Evolutionary conservation across 2,888 invertebrate species (phyloP).

Genomic region (Neria commutata): DNA sequence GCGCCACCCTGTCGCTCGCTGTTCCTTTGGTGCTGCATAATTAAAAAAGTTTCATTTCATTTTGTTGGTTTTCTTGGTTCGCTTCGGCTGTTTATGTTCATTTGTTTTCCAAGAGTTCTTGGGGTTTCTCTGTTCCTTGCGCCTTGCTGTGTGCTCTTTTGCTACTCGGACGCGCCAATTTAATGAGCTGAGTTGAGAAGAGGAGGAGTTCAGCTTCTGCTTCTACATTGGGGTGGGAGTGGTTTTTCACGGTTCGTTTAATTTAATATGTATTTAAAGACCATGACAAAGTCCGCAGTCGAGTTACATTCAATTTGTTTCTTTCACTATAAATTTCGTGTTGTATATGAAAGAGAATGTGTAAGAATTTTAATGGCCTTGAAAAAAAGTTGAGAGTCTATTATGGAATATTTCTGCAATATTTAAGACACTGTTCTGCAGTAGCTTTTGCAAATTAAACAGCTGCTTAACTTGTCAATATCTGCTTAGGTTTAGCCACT

Average conservation of each 20-base stretch:
- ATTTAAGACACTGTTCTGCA: too few species aligned
- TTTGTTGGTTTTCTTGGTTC: conserved; percentile 60
- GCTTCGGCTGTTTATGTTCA: conserved; percentile 51
- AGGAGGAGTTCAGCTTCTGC: too few species aligned
- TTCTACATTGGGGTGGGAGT: conserved; percentile 25
- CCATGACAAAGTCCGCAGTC: too few species aligned
- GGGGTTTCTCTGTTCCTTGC: conserved; percentile 29
- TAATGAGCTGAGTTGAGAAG: background rate
- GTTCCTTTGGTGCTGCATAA: conserved; percentile 47
- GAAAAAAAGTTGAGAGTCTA: too few species aligned
- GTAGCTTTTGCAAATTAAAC: too few species aligned
- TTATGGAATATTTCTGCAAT: too few species aligned
- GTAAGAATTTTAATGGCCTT: too few species aligned
- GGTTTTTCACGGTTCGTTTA: conserved; percentile 56
- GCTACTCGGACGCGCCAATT: background rate
- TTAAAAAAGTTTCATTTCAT: conserved; percentile 61
- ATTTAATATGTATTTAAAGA: conserved; percentile 56
- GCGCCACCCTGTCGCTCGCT: background rate
- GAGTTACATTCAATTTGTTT: too few species aligned
- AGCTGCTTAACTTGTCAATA: too few species aligned
- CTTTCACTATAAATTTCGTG: too few species aligned
- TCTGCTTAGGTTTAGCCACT: too few species aligned
- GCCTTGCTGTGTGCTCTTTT: background rate
- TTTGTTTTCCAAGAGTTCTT: conserved; percentile 48
- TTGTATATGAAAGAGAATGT: too few species aligned